Evolutionary conservation across 2,888 invertebrate species (phyloP), one percentile per base, ranked within the genome.

Genomic region (Phlogophora meticulosa): DNA sequence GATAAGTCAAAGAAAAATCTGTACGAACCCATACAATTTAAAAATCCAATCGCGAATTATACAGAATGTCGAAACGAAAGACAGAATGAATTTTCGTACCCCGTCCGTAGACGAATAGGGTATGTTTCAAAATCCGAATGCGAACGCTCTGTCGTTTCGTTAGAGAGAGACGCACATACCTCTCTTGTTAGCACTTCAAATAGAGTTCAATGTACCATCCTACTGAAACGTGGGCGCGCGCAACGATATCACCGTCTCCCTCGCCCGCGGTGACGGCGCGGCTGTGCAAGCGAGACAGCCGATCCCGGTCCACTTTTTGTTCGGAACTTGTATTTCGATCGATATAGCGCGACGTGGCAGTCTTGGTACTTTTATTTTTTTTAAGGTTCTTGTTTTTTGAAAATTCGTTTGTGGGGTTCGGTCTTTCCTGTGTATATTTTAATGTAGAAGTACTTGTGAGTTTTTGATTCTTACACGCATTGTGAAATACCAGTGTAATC

Each of bases 251-350:
- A 36, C 87, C 57, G 63, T 92, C 92, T 82, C 88, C 40, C 78
- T 93, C 88, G 60, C 77, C 43, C 87, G 55, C 76, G 68, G 46
- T 57, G 51, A 59, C 64, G 65, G 42, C 42, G 60, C 61, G 10
- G 53, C 70, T 43, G 88, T 69, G 87, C 68, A 87, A 91, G 80
- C 42, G 87, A 87, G 89, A 90, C 67, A 73, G 84, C 49, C 64
- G 69, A 76, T 70, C 77, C 79, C 88, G 91, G 90, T 90, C 91
- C 88, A 93, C 94, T 94, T 94, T 94, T 94, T 94, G 92, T 91
- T 89, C 88, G 84, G 90, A 92, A 90, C 91, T 90, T 92, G 93
- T 94, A 94, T 94, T 94, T 92, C 91, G 94, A 94, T 93, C 93
- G 91, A 90, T 92, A 89, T 90, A 92, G 85, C 82, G 86, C 90